Evolutionary conservation across 35 echinoderm and acorn worm species (phyloP).

Genomic region (Amphiura filiformis): DNA sequence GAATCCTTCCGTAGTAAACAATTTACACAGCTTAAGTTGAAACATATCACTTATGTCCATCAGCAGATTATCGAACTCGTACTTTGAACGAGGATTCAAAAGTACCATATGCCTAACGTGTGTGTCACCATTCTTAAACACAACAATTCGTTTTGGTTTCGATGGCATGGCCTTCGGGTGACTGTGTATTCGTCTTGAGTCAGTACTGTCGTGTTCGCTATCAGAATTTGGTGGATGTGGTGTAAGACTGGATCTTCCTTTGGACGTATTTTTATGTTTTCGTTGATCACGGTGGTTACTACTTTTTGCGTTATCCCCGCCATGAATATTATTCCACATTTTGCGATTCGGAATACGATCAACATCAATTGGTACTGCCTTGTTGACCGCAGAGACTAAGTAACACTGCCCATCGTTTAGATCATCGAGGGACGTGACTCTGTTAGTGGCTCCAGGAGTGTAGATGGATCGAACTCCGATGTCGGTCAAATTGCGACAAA

Average conservation of each 20-base stretch:
- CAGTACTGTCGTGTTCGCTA: background rate
- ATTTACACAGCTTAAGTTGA: slow-evolving; percentile 50
- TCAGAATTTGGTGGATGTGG: slow-evolving; percentile 33
- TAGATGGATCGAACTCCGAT: slow-evolving; percentile 73
- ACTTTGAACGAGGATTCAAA: slow-evolving; percentile 71
- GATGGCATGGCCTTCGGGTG: slow-evolving; percentile 59
- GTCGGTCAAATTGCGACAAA: slow-evolving; percentile 53
- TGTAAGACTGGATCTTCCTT: slow-evolving; percentile 8
- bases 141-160: slow-evolving; percentile 4
- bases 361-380: slow-evolving; percentile 72
- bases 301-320: too few species aligned
- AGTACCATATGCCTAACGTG: slow-evolving; percentile 95
- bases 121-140: slow-evolving; percentile 86
- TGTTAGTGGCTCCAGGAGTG: slow-evolving; percentile 74
- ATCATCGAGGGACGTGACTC: slow-evolving; percentile 50
- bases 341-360: background rate
- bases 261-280: slow-evolving; percentile 30
- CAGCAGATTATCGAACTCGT: slow-evolving; percentile 82
- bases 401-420: slow-evolving; percentile 87
- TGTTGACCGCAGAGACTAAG: slow-evolving; percentile 47
- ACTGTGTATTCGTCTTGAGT: background rate
- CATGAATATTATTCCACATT: background rate
- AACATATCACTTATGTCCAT: slow-evolving; percentile 90
- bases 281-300: slow-evolving; percentile 12
- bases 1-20: slow-evolving; percentile 75